Evolutionary conservation across 1,140 invertebrate genomes (phyloP).

Genomic region (Zaprionus kolodkinae): DNA sequence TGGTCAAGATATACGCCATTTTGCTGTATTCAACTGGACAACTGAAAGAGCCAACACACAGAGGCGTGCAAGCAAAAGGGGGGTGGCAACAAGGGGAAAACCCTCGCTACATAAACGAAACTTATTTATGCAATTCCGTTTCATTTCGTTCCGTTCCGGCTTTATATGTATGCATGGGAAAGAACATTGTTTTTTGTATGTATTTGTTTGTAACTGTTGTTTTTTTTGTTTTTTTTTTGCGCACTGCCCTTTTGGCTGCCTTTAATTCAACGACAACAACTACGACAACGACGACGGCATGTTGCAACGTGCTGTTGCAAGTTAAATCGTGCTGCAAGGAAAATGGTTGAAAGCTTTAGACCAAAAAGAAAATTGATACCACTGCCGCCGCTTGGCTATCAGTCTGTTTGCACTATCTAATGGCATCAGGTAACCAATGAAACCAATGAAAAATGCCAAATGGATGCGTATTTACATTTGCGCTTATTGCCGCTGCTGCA

Average conservation of each 20-base stretch:
- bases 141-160: conserved; percentile 3
- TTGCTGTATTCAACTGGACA: conserved; percentile 38
- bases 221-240: conserved; percentile 13
- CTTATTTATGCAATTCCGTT: conserved; percentile 65
- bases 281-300: neutral
- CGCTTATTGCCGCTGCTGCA: conserved; percentile 38
- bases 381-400: conserved; percentile 38
- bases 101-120: conserved; percentile 55
- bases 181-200: conserved; percentile 9
- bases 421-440: conserved; percentile 53
- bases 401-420: conserved; percentile 65
- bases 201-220: neutral
- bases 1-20: conserved; percentile 51
- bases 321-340: conserved; percentile 33
- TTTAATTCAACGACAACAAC: conserved; percentile 19
- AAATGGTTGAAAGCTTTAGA: conserved; percentile 38
- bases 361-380: conserved; percentile 59
- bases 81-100: neutral
- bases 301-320: conserved; percentile 46
- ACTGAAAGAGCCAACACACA: conserved; percentile 20
- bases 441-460: conserved; percentile 60
- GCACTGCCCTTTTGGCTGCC: conserved; percentile 33
- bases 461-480: conserved; percentile 60
- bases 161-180: conserved; percentile 40
- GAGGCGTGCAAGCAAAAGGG: neutral